phyloP scores from a whole-genome alignment of 2,888 invertebrate genomes.

The Lacanobia oleracea region DNA sequence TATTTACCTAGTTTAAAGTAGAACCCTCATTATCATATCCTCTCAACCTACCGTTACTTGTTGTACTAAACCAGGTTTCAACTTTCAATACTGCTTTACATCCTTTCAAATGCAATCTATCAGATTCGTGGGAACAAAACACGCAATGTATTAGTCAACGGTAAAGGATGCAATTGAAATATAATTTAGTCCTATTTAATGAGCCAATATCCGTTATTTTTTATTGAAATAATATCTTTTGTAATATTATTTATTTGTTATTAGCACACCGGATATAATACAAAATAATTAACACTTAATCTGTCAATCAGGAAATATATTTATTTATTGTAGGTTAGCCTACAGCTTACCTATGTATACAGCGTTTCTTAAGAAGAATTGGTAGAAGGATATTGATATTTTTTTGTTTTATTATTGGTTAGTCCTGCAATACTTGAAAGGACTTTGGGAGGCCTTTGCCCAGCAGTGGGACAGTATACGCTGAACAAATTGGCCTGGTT shows the following conservation, averaged over 20 bases:
- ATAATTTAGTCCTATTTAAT: conserved; percentile 24
- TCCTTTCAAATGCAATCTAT: conserved; percentile 49
- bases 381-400: too few relatives aligned
- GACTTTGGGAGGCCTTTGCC: too few relatives aligned
- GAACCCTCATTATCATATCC: conserved; percentile 18
- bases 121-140: conserved; percentile 44
- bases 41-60: conserved; percentile 13
- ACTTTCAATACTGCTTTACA: conserved; percentile 59
- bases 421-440: too few relatives aligned
- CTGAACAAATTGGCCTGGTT: too few relatives aligned
- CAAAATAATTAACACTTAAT: conserved; percentile 9
- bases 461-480: too few relatives aligned
- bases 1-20: conserved; percentile 16
- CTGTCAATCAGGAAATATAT: conserved; percentile 7
- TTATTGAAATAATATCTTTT: conserved; percentile 3
- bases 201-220: conserved; percentile 45
- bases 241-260: conserved; percentile 5
- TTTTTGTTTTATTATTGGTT: too few relatives aligned
- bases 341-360: too few relatives aligned
- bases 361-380: too few relatives aligned
- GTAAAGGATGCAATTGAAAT: conserved; percentile 55
- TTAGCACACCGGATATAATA: background rate
- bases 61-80: conserved; percentile 10
- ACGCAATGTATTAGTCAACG: conserved; percentile 36
- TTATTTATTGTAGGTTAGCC: background rate